phyloP scores from a whole-genome alignment of 2,888 invertebrate species.

The Criorhina ranunculi region DNA sequence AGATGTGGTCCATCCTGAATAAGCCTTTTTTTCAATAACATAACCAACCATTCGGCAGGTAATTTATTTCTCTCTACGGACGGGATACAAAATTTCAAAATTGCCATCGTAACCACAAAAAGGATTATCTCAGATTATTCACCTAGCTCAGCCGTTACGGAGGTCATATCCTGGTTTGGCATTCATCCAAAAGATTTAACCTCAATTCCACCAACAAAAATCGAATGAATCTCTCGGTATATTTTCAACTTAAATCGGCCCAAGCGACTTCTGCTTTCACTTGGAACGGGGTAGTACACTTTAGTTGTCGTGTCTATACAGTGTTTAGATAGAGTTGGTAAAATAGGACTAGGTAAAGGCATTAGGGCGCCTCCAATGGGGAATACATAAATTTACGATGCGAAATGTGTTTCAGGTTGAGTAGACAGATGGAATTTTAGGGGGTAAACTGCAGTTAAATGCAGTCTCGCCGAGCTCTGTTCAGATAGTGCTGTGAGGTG shows the following conservation, averaged over 20 bases:
- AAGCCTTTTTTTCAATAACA: too few species aligned
- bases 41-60: too few species aligned
- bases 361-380: slow-evolving; percentile 41
- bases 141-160: not conserved
- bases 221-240: not conserved
- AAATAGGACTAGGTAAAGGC: slow-evolving; percentile 17
- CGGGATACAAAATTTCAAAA: not conserved
- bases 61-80: too few species aligned
- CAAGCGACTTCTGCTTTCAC: slow-evolving; percentile 6
- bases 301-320: not conserved
- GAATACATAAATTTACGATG: slow-evolving; percentile 34
- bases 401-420: slow-evolving; percentile 21
- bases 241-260: not conserved
- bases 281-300: not conserved
- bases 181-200: slow-evolving; percentile 43
- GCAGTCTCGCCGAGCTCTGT: slow-evolving; percentile 9
- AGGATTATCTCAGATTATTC: slow-evolving; percentile 23
- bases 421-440: slow-evolving; percentile 28
- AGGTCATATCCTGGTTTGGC: slow-evolving; percentile 38
- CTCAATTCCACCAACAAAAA: not conserved
- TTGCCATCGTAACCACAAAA: not conserved
- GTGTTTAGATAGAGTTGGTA: slow-evolving; percentile 21
- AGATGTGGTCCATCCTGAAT: too few species aligned
- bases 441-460: slow-evolving; percentile 42
- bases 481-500: not conserved